Percentiles rank a stretch among this genome's conserved stretches.
phyloP scores from a whole-genome alignment of 2,113 vertebrate species.

The Chascanopsetta lugubris region DNA sequence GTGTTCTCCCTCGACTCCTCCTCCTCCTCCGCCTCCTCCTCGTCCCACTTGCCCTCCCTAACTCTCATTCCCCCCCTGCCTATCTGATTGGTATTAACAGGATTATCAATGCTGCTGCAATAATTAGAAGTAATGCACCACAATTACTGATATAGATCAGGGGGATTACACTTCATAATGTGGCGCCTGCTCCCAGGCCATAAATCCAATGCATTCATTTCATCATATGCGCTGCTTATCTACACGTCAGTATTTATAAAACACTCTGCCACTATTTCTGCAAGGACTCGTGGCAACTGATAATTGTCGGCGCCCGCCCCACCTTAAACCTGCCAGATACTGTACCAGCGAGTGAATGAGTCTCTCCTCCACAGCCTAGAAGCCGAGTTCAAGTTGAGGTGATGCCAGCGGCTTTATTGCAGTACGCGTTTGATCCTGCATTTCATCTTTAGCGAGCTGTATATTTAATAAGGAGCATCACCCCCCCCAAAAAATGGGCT shows the following conservation, averaged over 20 bases:
- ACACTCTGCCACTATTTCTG: slow-evolving; percentile 39
- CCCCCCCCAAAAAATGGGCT: too few species aligned
- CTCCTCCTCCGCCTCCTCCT: slow-evolving; percentile 10
- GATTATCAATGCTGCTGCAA: slow-evolving; percentile 77
- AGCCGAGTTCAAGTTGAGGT: slow-evolving; percentile 21
- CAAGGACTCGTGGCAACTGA: slow-evolving; percentile 26
- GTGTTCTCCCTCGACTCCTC: slow-evolving; percentile 24
- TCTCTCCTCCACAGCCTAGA: slow-evolving; percentile 5
- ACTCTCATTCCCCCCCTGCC: slow-evolving; percentile 47
- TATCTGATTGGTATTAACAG: slow-evolving; percentile 80
- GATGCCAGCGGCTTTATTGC: slow-evolving; percentile 29
- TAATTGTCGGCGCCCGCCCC: slow-evolving; percentile 44
- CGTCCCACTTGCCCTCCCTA: slow-evolving; percentile 21
- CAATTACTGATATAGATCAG: slow-evolving; percentile 80
- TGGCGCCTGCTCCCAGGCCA: slow-evolving; percentile 62
- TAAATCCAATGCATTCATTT: slow-evolving; percentile 60
- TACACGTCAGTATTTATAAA: slow-evolving; percentile 56
- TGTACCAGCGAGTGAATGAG: slow-evolving; percentile 18
- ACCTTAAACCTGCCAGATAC: slow-evolving; percentile 27
- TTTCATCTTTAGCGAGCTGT: slow-evolving; percentile 40
- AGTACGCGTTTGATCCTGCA: slow-evolving; percentile 10
- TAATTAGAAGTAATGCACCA: slow-evolving; percentile 78
- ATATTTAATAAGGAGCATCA: slow-evolving; percentile 36
- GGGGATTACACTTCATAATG: slow-evolving; percentile 77
- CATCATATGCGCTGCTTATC: slow-evolving; percentile 64